Percentiles rank a stretch among this genome's conserved stretches.
Evolutionary conservation across 1,140 invertebrate species (phyloP).

Genomic region (Fopius arisanus): DNA sequence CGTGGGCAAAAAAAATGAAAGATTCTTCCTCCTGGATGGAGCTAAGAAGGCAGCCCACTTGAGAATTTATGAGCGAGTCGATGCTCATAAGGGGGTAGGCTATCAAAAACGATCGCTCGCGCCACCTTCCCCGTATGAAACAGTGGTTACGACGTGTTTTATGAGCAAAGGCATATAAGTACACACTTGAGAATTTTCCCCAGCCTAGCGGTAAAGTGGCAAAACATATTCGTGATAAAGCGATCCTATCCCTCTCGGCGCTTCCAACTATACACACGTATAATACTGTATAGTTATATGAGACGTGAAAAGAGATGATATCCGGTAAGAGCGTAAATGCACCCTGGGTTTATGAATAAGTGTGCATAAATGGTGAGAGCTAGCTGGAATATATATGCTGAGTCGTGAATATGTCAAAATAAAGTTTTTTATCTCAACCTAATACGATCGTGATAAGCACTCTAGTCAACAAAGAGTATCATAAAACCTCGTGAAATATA

Average conservation of each 20-base stretch:
- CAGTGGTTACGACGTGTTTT: constrained; percentile 45
- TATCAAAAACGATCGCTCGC: constrained; percentile 30
- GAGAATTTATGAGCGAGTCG: constrained; percentile 13
- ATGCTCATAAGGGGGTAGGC: constrained; percentile 23
- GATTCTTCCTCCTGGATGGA: background rate
- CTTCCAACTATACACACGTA: background rate
- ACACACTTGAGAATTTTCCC: constrained; percentile 22
- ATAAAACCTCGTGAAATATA: background rate
- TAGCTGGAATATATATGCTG: background rate
- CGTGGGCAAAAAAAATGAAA: background rate
- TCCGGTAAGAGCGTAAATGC: constrained; percentile 19
- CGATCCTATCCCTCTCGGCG: constrained; percentile 31
- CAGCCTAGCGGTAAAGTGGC: constrained; percentile 42
- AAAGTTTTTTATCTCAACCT: background rate
- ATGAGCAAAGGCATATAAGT: constrained; percentile 37
- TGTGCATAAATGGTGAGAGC: constrained; percentile 22
- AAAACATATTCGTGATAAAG: constrained; percentile 50
- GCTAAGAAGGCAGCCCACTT: background rate
- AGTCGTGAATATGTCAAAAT: constrained; percentile 20
- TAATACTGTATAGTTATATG: constrained; percentile 6
- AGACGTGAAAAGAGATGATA: constrained; percentile 10
- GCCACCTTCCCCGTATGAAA: constrained; percentile 20
- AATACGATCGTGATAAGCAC: constrained; percentile 8
- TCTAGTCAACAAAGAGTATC: background rate
- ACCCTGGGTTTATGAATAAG: constrained; percentile 19